phyloP scores from a whole-genome alignment of 2,888 invertebrate genomes.

The Athalia cordata region DNA sequence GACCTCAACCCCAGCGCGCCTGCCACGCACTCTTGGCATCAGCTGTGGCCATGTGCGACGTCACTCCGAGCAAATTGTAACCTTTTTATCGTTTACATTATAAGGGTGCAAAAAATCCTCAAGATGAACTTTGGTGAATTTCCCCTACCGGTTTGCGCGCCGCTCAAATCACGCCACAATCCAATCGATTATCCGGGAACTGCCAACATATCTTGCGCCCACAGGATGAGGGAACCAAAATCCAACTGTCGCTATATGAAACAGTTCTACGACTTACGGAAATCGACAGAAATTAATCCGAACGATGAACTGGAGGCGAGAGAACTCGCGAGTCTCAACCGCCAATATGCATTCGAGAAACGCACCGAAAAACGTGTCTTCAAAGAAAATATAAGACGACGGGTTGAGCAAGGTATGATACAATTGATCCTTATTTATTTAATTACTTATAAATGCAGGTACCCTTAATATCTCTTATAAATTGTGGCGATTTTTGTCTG shows the following conservation, averaged over 20 bases:
- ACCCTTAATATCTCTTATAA: neutral
- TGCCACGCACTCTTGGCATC: constrained; percentile 16
- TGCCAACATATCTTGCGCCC: constrained; percentile 57
- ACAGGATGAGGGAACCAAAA: constrained; percentile 56
- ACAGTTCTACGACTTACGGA: constrained; percentile 44
- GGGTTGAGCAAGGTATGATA: constrained; percentile 60
- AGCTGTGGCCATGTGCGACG: constrained; percentile 7
- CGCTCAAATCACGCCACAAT: constrained; percentile 50
- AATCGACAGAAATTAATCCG: constrained; percentile 29
- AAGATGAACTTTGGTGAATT: constrained; percentile 43
- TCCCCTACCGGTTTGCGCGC: constrained; percentile 49
- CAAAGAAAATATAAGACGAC: constrained; percentile 53
- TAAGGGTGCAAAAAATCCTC: neutral
- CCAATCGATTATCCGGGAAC: constrained; percentile 58
- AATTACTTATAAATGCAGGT: neutral
- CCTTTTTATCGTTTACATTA: neutral
- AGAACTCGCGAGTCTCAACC: constrained; percentile 52
- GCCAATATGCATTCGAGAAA: constrained; percentile 56
- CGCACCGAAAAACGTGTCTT: constrained; percentile 55
- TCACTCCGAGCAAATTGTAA: constrained; percentile 17
- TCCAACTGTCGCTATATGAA: constrained; percentile 46
- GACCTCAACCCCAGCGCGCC: constrained; percentile 22
- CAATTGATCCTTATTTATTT: neutral
- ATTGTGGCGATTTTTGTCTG: no score
- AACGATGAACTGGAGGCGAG: constrained; percentile 41